Evolutionary conservation across 1,140 invertebrate species (phyloP), one percentile per base, ranked within the genome.

Genomic region (Helicorthomorpha holstii): DNA sequence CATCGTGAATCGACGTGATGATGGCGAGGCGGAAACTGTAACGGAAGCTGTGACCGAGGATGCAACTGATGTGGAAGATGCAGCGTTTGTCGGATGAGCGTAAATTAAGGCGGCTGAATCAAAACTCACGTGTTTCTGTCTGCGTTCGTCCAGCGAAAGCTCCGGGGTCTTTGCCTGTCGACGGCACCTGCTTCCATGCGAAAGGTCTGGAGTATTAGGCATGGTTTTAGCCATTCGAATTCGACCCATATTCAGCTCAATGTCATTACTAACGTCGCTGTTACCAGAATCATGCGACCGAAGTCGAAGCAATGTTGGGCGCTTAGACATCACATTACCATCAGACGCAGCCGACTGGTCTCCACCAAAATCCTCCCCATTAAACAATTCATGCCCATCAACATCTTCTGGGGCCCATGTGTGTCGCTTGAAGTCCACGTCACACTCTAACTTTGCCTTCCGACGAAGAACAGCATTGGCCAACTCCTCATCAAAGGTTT

Each of bases 121-220:
- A 62, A 93, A 93, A 61, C 85, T 90, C 27, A 93, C 88, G 65
- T 91, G 87, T 65, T 90, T 91, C 55, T 51, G 68, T 48, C 58
- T 64, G 12, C 62, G 55, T 23, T 68, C 64, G 24, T 67, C 63
- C 14, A 60, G 51, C 3, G 29, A 27, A 2, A 50, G 52, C 51
- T 41, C 58, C 1, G 56, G 55, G 14, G 55, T 58, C 16, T 46
- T 52, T 3, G 51, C 50, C 25, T 48, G 43, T 25, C 41, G 46
- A 19, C 42, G 54, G 25, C 41, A 48, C 43, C 21, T 48, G 50
- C 2, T 38, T n/a, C n/a, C n/a, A 27, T 24, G 49, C 38, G 38
- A 52, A 50, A 26, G 52, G 21, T 55, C 44, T 24, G 43, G 44
- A 3, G 24, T 46, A 27, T 54, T 43, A 1, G 34, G 50, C 7